A percentile compares a stretch with the other conserved stretches of the same genome.
These are phyloP conservation scores for Gisinianus flammeolus DNA, from an alignment of 2,888 invertebrate genomes.

Conservation along the genomic window DNA sequence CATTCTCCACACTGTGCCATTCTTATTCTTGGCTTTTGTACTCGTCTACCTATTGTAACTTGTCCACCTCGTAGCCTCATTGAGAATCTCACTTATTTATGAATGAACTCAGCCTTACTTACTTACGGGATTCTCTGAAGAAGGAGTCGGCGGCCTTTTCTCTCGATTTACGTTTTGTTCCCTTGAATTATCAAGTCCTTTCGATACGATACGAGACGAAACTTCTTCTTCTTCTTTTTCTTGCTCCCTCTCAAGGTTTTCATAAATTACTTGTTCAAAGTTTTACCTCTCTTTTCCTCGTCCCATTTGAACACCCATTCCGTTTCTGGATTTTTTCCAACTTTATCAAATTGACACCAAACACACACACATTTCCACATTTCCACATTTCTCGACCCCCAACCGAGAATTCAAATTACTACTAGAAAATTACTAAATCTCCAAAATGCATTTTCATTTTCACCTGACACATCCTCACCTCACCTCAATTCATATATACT, in stretches of 20 bases:
- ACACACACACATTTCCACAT: background rate
- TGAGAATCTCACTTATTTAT: slow-evolving; percentile 41
- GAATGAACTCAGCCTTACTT: slow-evolving; percentile 34
- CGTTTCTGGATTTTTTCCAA: background rate
- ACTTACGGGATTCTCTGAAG: slow-evolving; percentile 16
- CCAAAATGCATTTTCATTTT: background rate
- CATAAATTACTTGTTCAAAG: background rate
- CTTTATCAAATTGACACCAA: background rate
- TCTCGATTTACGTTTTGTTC: background rate
- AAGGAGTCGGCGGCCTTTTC: background rate
- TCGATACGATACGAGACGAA: no score
- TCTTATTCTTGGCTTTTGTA: slow-evolving; percentile 37
- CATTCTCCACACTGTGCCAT: slow-evolving; percentile 24
- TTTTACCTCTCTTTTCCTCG: background rate
- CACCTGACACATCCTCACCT: no score
- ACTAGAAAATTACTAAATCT: background rate
- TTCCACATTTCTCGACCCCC: background rate
- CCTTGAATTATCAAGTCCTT: slow-evolving; percentile 21
- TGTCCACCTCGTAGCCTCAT: slow-evolving; percentile 38
- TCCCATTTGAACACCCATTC: background rate
- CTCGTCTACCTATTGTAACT: slow-evolving; percentile 22
- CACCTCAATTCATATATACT: no score
- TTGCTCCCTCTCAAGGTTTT: background rate
- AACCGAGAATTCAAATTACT: background rate
- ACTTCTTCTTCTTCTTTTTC: background rate